phyloP scores from a whole-genome alignment of 2,888 invertebrate genomes.

The Lottia scabra region DNA sequence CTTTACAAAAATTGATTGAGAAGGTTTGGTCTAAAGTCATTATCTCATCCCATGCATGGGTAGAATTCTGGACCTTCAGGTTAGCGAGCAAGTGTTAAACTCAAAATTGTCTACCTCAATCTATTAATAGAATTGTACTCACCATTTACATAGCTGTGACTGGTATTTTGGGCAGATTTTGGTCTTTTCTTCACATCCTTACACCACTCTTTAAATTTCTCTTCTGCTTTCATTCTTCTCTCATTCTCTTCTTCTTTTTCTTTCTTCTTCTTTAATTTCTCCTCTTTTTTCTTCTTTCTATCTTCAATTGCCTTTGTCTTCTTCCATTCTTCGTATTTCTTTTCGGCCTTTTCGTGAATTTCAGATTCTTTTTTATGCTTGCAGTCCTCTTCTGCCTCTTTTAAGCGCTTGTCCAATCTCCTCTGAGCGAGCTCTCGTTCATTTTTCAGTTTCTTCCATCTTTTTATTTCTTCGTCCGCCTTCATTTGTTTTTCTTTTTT shows the following conservation, averaged over 20 bases:
- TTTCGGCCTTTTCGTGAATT: conserved; percentile 33
- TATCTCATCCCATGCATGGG: too few relatives aligned
- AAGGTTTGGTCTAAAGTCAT: too few relatives aligned
- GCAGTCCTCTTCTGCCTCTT: conserved; percentile 24
- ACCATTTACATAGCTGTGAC: conserved; percentile 55
- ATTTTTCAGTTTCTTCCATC: conserved; percentile 55
- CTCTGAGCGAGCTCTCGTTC: conserved; percentile 33
- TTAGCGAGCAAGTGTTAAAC: too few relatives aligned
- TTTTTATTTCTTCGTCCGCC: conserved; percentile 45
- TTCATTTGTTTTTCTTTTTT: conserved; percentile 45
- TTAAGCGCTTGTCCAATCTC: conserved; percentile 32
- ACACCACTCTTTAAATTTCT: conserved; percentile 55
- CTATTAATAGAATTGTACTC: too few relatives aligned
- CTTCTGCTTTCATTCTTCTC: conserved; percentile 46
- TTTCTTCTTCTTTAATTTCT: conserved; percentile 45
- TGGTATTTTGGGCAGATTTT: conserved; percentile 47
- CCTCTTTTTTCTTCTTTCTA: conserved; percentile 42
- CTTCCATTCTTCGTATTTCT: conserved; percentile 40
- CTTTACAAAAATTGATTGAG: too few relatives aligned
- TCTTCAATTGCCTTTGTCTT: conserved; percentile 42
- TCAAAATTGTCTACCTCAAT: too few relatives aligned
- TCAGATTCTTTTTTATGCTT: conserved; percentile 32
- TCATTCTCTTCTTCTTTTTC: conserved; percentile 45
- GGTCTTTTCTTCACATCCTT: conserved; percentile 48
- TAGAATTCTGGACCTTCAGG: too few relatives aligned